These are phyloP conservation scores for Prionace glauca DNA, from an alignment of 2,797 vertebrate genomes.

Conservation along the genomic window DNA sequence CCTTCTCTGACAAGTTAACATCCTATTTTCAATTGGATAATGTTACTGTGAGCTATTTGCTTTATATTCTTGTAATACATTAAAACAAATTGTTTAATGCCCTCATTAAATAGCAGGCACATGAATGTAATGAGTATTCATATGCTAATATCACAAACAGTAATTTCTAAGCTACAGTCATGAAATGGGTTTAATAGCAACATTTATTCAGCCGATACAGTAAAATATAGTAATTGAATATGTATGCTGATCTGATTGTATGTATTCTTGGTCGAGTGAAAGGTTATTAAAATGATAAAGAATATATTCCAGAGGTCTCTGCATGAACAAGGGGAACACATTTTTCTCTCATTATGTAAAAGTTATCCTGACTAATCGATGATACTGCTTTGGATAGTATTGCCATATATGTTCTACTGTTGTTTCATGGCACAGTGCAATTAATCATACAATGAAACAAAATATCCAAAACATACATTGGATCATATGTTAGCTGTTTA, in stretches of 20 bases:
- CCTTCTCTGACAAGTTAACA: not conserved
- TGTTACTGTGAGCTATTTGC: not conserved
- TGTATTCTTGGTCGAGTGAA: not conserved
- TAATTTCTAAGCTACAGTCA: slow-evolving; percentile 12
- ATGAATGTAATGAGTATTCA: slow-evolving; percentile 1
- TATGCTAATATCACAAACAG: not conserved
- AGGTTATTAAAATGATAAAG: slow-evolving; percentile 1
- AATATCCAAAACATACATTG: not conserved
- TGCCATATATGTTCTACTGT: not conserved
- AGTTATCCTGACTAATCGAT: not conserved
- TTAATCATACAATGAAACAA: not conserved
- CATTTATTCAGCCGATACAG: not conserved
- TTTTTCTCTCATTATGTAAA: slow-evolving; percentile 4
- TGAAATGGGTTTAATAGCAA: not conserved
- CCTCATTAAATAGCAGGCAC: not conserved
- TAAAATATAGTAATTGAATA: slow-evolving; percentile 17
- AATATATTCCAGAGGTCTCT: not conserved
- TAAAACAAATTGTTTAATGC: not conserved
- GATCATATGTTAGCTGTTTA: not conserved
- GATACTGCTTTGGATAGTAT: not conserved
- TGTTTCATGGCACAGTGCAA: not conserved
- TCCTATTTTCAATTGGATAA: not conserved
- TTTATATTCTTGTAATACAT: not conserved
- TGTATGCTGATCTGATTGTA: not conserved
- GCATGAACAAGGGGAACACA: not conserved